Conservation (phyloP, 2,797 vertebrate species). For the Microctenopoma steveboyesi region DNA sequence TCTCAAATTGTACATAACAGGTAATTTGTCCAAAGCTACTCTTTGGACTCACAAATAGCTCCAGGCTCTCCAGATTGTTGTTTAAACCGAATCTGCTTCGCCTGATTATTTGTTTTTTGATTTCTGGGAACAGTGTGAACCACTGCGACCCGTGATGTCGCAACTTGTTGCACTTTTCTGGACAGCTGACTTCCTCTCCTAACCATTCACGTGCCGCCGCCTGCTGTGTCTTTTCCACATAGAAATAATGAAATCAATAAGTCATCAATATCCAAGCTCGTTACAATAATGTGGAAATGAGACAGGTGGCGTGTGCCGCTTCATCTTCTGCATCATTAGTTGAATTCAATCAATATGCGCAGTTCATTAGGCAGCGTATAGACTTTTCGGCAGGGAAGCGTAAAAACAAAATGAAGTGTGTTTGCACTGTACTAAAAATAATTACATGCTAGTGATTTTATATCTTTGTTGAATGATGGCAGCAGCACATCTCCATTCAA, state of each 20-base stretch:
- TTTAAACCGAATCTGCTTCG: background rate
- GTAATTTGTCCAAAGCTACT: background rate
- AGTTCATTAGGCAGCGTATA: slow-evolving; percentile 64
- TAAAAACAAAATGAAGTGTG: slow-evolving; percentile 23
- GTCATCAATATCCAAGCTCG: slow-evolving; percentile 59
- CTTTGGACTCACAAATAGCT: background rate
- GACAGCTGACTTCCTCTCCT: background rate
- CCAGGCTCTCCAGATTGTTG: background rate
- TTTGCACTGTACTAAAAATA: slow-evolving; percentile 27
- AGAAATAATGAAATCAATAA: slow-evolving; percentile 68
- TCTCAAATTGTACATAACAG: background rate
- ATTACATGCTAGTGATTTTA: slow-evolving; percentile 30
- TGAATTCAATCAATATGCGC: slow-evolving; percentile 58
- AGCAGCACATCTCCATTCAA: background rate
- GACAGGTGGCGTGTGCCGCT: slow-evolving; percentile 47
- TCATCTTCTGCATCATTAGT: slow-evolving; percentile 63
- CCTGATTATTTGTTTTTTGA: background rate
- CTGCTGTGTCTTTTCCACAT: slow-evolving; percentile 26
- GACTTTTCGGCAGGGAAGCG: slow-evolving; percentile 46
- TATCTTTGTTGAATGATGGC: slow-evolving; percentile 6
- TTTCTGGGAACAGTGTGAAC: background rate
- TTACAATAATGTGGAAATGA: slow-evolving; percentile 62
- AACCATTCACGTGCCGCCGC: slow-evolving; percentile 1
- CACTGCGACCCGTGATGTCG: background rate
- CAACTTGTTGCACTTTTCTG: background rate